phyloP scores from a whole-genome alignment of 1,140 invertebrate genomes.

The Hydropsyche tenuis region DNA sequence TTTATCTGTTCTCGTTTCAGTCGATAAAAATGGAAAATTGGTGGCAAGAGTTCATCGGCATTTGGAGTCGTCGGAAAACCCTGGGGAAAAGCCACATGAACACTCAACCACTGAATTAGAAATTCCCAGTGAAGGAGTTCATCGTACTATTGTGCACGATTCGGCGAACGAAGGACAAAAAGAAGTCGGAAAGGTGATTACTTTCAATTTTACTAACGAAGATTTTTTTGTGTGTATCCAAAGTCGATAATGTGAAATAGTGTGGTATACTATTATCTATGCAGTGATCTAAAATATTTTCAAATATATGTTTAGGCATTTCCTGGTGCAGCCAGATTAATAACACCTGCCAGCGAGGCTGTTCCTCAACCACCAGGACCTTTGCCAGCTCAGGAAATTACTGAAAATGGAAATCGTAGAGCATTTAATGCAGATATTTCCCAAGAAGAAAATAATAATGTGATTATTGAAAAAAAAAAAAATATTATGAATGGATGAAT shows the following conservation, averaged over 20 bases:
- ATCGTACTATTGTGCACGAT: conserved; percentile 52
- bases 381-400: conserved; percentile 35
- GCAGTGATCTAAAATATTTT: not conserved
- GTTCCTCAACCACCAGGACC: conserved; percentile 30
- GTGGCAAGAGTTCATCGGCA: conserved; percentile 60
- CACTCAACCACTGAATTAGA: conserved; percentile 60
- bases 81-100: conserved; percentile 54
- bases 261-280: not conserved
- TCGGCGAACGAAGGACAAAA: conserved; percentile 43
- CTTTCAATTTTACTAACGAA: too few relatives aligned
- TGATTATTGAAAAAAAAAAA: conserved; percentile 40
- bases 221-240: not conserved
- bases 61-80: conserved; percentile 55
- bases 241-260: not conserved
- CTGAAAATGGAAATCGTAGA: conserved; percentile 52
- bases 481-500: not conserved
- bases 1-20: conserved; percentile 44
- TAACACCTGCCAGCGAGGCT: conserved; percentile 54
- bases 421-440: conserved; percentile 59
- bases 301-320: conserved; percentile 54
- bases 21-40: conserved; percentile 61
- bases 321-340: conserved; percentile 60
- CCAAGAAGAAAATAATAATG: conserved; percentile 60
- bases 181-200: conserved; percentile 44
- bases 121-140: conserved; percentile 59